Percentiles rank a stretch among this genome's conserved stretches.
phyloP scores from a whole-genome alignment of 2,113 vertebrate species.

The Ovis canadensis region DNA sequence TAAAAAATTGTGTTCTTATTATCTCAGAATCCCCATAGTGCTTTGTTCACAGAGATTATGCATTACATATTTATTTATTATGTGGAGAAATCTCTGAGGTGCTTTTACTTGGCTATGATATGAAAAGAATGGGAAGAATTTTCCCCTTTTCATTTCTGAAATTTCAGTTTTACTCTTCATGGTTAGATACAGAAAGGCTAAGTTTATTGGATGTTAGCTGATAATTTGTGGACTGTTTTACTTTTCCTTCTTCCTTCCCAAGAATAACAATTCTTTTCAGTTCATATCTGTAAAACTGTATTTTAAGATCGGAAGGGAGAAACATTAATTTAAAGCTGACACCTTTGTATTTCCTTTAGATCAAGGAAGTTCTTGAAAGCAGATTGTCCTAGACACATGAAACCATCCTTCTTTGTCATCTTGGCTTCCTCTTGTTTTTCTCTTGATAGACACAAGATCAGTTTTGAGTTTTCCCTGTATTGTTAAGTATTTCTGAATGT shows the following conservation, averaged over 20 bases:
- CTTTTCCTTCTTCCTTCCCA: background rate
- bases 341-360: background rate
- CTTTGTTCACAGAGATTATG: background rate
- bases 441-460: background rate
- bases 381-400: background rate
- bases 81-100: background rate
- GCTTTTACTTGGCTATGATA: background rate
- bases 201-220: background rate
- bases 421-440: background rate
- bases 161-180: conserved; percentile 7
- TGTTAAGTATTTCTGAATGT: background rate
- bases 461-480: background rate
- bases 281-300: background rate
- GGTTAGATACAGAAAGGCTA: background rate
- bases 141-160: conserved; percentile 31
- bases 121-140: conserved; percentile 6
- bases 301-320: conserved; percentile 6
- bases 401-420: background rate
- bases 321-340: background rate
- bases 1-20: background rate
- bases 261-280: background rate
- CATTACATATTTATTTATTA: conserved; percentile 37
- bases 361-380: conserved; percentile 3
- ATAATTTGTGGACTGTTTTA: background rate
- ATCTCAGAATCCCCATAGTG: background rate